Evolutionary conservation across 2,888 invertebrate genomes (phyloP).

Genomic region (Iselma pallidipennis): DNA sequence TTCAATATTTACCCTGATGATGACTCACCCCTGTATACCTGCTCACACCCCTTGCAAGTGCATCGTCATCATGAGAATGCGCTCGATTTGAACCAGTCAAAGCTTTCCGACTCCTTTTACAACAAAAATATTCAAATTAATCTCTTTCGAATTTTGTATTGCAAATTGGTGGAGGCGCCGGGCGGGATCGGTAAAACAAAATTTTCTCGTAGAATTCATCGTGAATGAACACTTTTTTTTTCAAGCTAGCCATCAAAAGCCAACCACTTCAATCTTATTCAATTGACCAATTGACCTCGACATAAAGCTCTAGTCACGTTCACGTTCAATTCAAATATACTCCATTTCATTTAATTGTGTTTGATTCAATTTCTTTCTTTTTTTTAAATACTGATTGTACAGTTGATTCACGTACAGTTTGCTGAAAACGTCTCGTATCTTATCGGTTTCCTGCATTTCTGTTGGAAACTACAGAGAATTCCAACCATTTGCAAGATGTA

Average conservation of each 20-base stretch:
- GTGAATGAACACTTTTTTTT: too few species aligned
- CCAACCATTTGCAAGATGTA: neutral
- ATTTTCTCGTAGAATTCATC: too few species aligned
- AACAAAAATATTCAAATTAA: too few species aligned
- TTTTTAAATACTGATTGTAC: neutral
- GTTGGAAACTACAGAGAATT: neutral
- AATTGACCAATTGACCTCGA: neutral
- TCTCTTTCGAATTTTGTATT: too few species aligned
- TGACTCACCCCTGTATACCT: constrained; percentile 19
- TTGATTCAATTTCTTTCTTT: neutral
- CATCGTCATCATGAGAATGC: neutral
- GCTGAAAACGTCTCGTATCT: neutral
- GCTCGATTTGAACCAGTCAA: too few species aligned
- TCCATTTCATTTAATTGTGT: neutral
- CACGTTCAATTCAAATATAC: too few species aligned
- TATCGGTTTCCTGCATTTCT: neutral
- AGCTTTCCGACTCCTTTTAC: too few species aligned
- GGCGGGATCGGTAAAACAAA: neutral
- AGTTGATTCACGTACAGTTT: neutral
- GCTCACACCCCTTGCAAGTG: neutral
- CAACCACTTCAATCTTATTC: neutral
- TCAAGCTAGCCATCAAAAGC: neutral
- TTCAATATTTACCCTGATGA: constrained; percentile 22
- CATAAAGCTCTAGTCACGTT: neutral
- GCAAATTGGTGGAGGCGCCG: neutral